Percentiles rank a stretch among this genome's conserved stretches.
Conservation (phyloP, 2,113 vertebrate species). For the Aleadryas rufinucha region DNA sequence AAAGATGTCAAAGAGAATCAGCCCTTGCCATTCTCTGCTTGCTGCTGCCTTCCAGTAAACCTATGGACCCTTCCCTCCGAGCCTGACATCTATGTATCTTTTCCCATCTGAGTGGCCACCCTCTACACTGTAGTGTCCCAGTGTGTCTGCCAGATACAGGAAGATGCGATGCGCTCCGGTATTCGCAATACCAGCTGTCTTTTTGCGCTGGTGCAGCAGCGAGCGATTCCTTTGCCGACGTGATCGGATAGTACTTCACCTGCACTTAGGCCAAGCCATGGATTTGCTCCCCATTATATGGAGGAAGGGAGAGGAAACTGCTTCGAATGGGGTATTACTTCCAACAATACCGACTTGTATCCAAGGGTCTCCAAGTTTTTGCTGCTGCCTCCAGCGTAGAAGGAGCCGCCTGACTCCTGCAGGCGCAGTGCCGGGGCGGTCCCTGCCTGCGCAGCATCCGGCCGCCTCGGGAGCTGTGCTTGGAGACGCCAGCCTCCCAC, state of each 20-base stretch:
- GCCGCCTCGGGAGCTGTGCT: accelerated
- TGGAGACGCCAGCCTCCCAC: accelerated
- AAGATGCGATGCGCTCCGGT: not conserved
- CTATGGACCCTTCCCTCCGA: too few species aligned
- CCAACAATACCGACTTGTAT: not conserved
- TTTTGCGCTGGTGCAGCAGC: not conserved
- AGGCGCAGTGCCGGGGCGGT: not conserved
- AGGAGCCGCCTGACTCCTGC: not conserved
- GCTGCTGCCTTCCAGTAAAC: not conserved
- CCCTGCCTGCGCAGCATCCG: not conserved
- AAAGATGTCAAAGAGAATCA: too few species aligned
- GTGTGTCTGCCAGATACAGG: not conserved
- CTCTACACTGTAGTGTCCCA: accelerated
- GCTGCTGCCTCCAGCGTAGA: not conserved
- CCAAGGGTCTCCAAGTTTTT: too few species aligned
- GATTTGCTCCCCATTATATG: accelerated
- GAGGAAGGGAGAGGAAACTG: not conserved
- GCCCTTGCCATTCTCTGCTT: not conserved
- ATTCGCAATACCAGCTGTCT: not conserved
- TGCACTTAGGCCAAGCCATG: not conserved
- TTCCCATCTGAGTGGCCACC: not conserved
- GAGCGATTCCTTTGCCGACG: too few species aligned
- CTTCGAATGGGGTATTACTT: accelerated
- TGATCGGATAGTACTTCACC: not conserved
- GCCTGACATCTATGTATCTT: not conserved